These are phyloP conservation scores for Drosophila putrida DNA, from an alignment of 2,888 invertebrate species.

Conservation along the genomic window DNA sequence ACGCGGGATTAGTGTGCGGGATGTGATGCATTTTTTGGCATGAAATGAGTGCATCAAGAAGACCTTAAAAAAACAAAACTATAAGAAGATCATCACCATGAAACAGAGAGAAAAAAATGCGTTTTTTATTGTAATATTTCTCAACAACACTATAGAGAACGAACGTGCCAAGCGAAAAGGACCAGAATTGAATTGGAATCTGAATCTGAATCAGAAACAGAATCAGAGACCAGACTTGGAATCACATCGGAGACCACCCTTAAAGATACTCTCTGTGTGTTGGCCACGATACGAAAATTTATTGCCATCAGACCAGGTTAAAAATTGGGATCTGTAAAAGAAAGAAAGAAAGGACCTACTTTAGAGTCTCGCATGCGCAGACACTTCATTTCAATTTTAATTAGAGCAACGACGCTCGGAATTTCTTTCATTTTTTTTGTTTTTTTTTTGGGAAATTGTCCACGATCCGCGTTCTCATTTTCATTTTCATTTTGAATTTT, in stretches of 20 bases:
- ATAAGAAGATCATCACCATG: constrained; percentile 12
- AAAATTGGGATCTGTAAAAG: constrained; percentile 26
- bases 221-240: background rate
- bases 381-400: constrained; percentile 76
- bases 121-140: constrained; percentile 75
- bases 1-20: constrained; percentile 63
- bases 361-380: constrained; percentile 54
- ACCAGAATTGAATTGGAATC: constrained; percentile 22
- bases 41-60: constrained; percentile 57
- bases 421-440: constrained; percentile 29
- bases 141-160: constrained; percentile 41
- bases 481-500: constrained; percentile 34
- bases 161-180: constrained; percentile 70
- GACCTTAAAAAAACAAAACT: constrained; percentile 1
- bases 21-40: constrained; percentile 59
- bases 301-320: constrained; percentile 38
- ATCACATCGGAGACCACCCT: constrained; percentile 59
- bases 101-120: constrained; percentile 49
- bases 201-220: constrained; percentile 1
- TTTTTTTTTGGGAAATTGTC: constrained; percentile 25
- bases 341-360: constrained; percentile 57
- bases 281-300: constrained; percentile 51
- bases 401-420: constrained; percentile 64
- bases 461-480: constrained; percentile 38
- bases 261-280: constrained; percentile 28